Base-by-base conservation (phyloP, 2,113 vertebrate genomes). In the Muscicapa adusta region DNA sequence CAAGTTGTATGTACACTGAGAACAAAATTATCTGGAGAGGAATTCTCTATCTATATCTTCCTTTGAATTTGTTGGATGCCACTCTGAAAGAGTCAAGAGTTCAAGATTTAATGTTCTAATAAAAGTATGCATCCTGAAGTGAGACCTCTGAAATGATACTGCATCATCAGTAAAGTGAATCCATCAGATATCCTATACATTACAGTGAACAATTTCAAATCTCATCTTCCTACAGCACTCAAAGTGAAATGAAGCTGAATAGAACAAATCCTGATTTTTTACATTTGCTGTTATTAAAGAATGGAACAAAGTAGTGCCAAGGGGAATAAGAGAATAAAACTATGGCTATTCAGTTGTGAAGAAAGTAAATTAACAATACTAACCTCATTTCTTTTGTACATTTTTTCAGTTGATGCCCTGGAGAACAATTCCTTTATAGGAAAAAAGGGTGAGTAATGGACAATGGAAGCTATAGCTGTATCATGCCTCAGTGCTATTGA, bases 301-400 rank as follows among this genome's bases (percentile, higher is more conserved):
- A 97, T 94, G 90, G 91, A 97, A 94, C 88, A 96, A 98, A 98
- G 94, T 96, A 96, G 77, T 89, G 97, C 97, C 97, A 80, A 96
- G 92, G 97, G 98, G 97, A 95, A 97, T 85, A 91, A 95, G 75
- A 96, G 94, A 96, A 97, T 93, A 97, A 97, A 97, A 83, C 95
- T 96, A 96, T 94, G 85, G 95, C 90, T 87, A 97, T 96, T 98
- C 97, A 96, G 91, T 97, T 98, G 97, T 97, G 95, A 97, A 98
- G 96, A 94, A 97, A 98, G 94, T 97, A 98, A 98, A 98, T 98
- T 98, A 98, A 98, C 98, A 97, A 98, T 97, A 97, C 96, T 93
- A 98, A 97, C 97, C 95, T 97, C 85, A 95, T 98, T 97, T 97
- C 93, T 97, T 97, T 96, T 96, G 79, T 96, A 96, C 88, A 88